phyloP scores from a whole-genome alignment of 1,140 invertebrate species.

The Antheraea pernyi region DNA sequence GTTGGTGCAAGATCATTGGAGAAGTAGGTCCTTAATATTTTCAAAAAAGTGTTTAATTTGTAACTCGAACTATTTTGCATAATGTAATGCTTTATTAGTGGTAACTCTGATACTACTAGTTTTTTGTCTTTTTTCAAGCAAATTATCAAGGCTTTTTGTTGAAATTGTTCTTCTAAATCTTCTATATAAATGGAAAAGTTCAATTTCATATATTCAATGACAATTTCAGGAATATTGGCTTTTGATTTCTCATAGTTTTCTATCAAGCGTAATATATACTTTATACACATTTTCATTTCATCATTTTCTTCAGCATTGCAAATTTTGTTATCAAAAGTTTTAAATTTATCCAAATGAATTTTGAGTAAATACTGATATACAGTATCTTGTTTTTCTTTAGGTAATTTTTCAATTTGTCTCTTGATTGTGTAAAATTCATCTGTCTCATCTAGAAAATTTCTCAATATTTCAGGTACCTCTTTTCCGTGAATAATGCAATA shows the following conservation, averaged over 20 bases:
- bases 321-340: conserved; percentile 24
- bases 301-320: conserved; percentile 24
- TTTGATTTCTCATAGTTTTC: conserved; percentile 14
- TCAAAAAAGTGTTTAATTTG: too few species aligned
- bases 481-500: conserved; percentile 42
- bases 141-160: neutral
- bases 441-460: conserved; percentile 21
- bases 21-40: too few species aligned
- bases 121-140: too few species aligned
- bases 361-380: conserved; percentile 41
- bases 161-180: neutral
- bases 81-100: too few species aligned
- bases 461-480: conserved; percentile 33
- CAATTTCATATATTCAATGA: neutral
- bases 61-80: too few species aligned
- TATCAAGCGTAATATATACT: conserved; percentile 18
- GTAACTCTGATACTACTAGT: too few species aligned
- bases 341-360: conserved; percentile 35
- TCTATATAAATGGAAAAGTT: neutral
- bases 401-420: conserved; percentile 27
- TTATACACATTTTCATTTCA: conserved; percentile 20
- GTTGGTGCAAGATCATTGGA: too few species aligned
- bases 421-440: conserved; percentile 25
- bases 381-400: conserved; percentile 29
- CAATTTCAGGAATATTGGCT: neutral